Percentiles rank a stretch among this genome's conserved stretches.
Evolutionary conservation across 2,113 vertebrate species (phyloP).

Genomic region (Cariama cristata): DNA sequence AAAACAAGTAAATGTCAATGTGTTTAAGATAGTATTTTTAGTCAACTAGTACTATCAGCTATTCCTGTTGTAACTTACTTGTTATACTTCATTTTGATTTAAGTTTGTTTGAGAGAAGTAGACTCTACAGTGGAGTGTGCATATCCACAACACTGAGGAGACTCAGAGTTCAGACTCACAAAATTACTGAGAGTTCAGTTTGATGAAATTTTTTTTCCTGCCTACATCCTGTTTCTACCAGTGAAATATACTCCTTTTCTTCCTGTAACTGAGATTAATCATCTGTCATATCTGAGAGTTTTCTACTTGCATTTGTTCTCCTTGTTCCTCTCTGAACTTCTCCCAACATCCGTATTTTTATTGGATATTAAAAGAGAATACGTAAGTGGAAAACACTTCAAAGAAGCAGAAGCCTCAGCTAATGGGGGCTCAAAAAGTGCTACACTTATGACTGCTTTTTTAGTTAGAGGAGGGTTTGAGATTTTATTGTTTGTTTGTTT

Average conservation of each 20-base stretch:
- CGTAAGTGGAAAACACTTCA: neutral
- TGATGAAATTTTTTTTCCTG: neutral
- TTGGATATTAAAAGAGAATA: neutral
- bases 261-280: neutral
- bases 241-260: neutral
- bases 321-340: neutral
- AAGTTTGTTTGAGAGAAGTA: neutral
- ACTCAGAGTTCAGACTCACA: neutral
- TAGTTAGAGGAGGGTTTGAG: neutral
- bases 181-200: neutral
- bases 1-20: neutral
- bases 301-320: neutral
- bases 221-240: neutral
- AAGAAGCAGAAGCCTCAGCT: neutral
- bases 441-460: neutral
- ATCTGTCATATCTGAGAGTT: neutral
- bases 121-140: neutral
- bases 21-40: constrained; percentile 7
- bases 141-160: neutral
- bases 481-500: neutral
- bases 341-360: neutral
- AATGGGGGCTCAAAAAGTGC: neutral
- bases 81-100: neutral
- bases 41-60: neutral
- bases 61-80: neutral